These are phyloP conservation scores for Bubalus kerabau DNA, from an alignment of 2,113 vertebrate genomes.

Conservation along the genomic window DNA sequence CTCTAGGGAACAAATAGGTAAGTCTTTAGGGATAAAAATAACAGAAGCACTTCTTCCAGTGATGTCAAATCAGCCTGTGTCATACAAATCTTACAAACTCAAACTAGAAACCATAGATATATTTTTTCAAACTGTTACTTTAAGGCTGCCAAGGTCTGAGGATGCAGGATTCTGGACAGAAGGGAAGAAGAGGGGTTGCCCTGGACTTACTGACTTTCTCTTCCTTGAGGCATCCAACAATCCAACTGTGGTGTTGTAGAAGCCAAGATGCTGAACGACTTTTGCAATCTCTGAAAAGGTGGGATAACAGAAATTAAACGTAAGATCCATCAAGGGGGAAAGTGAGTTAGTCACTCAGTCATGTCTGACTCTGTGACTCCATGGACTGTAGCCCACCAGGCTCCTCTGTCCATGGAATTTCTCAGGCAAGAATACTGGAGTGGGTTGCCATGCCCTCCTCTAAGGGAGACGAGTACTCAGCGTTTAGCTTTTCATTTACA, in stretches of 20 bases:
- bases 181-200: not conserved
- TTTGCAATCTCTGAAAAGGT: not conserved
- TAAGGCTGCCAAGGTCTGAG: not conserved
- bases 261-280: not conserved
- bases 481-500: not conserved
- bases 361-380: not conserved
- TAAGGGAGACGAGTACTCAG: not conserved
- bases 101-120: not conserved
- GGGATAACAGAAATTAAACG: not conserved
- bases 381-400: not conserved
- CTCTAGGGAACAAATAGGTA: not conserved
- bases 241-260: not conserved
- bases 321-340: not conserved
- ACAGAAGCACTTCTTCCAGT: not conserved
- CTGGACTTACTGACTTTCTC: rapidly evolving
- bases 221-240: not conserved
- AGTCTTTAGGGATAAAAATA: not conserved
- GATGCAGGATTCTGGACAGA: not conserved
- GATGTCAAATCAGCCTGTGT: not conserved
- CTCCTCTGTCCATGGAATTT: not conserved
- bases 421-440: not conserved
- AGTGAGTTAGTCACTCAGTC: not conserved
- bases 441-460: not conserved
- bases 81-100: not conserved
- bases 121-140: not conserved